Evolutionary conservation across 2,113 vertebrate species (phyloP), one percentile per base, ranked within the genome.

Genomic region (Haliaeetus leucogaster): DNA sequence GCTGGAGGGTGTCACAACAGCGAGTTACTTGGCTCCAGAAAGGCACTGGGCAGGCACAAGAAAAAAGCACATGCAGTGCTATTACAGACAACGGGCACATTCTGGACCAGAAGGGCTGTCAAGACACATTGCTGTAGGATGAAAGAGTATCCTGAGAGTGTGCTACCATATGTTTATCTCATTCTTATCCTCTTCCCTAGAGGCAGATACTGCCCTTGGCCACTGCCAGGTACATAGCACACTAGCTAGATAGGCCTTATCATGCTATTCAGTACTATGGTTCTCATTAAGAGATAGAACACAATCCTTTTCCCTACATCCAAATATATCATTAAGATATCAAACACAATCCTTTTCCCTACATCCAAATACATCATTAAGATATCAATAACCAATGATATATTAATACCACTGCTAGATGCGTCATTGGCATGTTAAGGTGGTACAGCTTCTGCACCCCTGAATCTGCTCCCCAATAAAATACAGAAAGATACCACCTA

Each of bases 51-150:
- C 62, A 95, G 63, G 85, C 53, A 61, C 27, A 23, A 56, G 58
- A 72, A 52, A 27, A 11, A 61, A 72, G 36, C 45, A 74, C 77
- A 48, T 5, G 21, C 13, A 0, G 66, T 45, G 74, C 61, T 86
- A 61, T 53, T 56, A 48, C 3, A 94, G 70, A 77, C 70, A 76
- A 56, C 1, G 0, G 78, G 70, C 66, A 85, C 87, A 38, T 20
- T 88, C 53, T 29, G 74, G 78, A 82, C 40, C 82, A 85, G 93
- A 96, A 91, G 90, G 58, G 82, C 78, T 88, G 90, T 86, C 87
- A 73, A 48, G 85, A 66, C 84, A 83, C 82, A 88, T 78, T 2
- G 18, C 74, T 82, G 55, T 10, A 73, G 78, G 34, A 77, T 85
- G 73, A 82, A 77, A 74, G 52, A 61, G 21, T 12, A 58, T 56